These are phyloP conservation scores for Trachymyrmex septentrionalis DNA, from an alignment of 1,140 invertebrate genomes.

Conservation along the genomic window DNA sequence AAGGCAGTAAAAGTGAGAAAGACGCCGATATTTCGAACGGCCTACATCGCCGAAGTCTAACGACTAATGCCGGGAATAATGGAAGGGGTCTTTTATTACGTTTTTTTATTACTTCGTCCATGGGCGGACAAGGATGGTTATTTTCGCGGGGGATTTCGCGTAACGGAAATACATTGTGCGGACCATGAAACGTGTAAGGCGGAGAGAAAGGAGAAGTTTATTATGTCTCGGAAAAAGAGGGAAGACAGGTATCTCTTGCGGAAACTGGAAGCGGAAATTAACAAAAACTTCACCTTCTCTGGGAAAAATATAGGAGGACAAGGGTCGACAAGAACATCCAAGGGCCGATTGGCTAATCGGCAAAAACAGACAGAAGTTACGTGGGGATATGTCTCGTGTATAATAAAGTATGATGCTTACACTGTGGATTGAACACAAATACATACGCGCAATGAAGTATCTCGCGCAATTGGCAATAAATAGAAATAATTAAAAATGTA, in stretches of 20 bases:
- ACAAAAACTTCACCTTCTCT: conserved; percentile 40
- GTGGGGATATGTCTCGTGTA: neutral
- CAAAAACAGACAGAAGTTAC: conserved; percentile 8
- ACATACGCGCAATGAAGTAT: neutral
- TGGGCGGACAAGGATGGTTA: conserved; percentile 39
- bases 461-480: neutral
- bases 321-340: conserved; percentile 23
- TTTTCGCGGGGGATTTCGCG: conserved; percentile 44
- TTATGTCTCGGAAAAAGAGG: conserved; percentile 33
- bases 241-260: conserved; percentile 22
- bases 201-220: conserved; percentile 50
- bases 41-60: conserved; percentile 24
- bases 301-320: neutral
- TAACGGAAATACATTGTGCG: conserved; percentile 48
- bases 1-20: neutral
- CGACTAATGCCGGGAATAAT: conserved; percentile 36
- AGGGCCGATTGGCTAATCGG: conserved; percentile 35
- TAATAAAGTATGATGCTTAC: neutral
- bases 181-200: conserved; percentile 34
- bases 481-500: neutral
- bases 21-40: neutral
- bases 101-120: conserved; percentile 31
- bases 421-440: neutral
- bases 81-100: conserved; percentile 45
- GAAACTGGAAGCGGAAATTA: conserved; percentile 58